Base-by-base conservation (phyloP, 2,888 invertebrate species). In the Loripinus fragilis region DNA sequence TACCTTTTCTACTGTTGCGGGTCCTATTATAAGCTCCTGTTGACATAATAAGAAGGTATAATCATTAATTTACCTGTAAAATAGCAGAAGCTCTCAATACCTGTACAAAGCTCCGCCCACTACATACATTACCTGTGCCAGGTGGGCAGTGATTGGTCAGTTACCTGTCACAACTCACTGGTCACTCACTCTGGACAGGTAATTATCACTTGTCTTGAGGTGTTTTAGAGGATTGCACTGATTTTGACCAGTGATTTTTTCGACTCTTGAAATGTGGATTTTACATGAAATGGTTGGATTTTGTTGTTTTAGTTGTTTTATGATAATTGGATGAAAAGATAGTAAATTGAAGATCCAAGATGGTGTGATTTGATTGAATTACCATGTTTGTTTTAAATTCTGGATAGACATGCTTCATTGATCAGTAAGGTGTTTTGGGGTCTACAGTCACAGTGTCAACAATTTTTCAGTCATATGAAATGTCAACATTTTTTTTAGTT, bases 111-210 rank as follows among this genome's bases (percentile, higher is more conserved):
- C 12, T 38, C 38, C 10, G 67, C 67, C 67, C 67, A 38, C 33
- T 60, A 33, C 38, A 38, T 25, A 38, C 33, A 67, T 67, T 67
- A 67, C 67, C 67, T 67, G 67, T 33, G 30, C 33, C 15, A 33
- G 33, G 35, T 70, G 30, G 28, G 23, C 41, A 17, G 38, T 64
- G 71, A 71, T 71, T 71, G 71, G 71, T 64, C 64, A 42, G 5
- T 42, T 41, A 71, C 25, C 38, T 71, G 71, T 71, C 71, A 64
- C 71, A 71, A 17, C 17, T 38, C n/a, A 71, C 42, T 71, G 71
- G 52, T 55, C 71, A 71, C 35, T 71, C 60, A 71, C 71, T 20
- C 17, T 23, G 41, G 42, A 67, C 42, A 25, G 20, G 67, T 67
- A 7, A 67, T 67, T 42, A 67, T 41, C 67, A 41, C 2, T 67